Base-by-base conservation (phyloP, 1,140 invertebrate genomes). In the Ganaspis sp. region DNA sequence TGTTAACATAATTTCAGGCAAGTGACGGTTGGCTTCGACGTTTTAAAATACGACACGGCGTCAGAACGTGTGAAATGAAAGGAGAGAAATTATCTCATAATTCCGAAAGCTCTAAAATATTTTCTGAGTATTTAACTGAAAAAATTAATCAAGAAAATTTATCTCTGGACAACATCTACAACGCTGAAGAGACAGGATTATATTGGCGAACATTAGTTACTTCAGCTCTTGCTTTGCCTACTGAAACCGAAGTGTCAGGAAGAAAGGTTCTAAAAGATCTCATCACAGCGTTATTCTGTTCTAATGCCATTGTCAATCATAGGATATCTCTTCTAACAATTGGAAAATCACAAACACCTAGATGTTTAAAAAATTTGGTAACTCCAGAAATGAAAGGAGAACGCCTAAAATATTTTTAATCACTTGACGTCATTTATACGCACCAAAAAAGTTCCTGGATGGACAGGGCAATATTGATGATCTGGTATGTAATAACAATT, bases 241-340 rank as follows among this genome's bases (percentile, higher is more conserved):
- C 23, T 19, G 69, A 76, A 69, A 45, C 9, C n/a, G 54, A 37
- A 15, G 78, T 88, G 72, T 84, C 80, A 64, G 88, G 84, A 26
- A 74, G 76, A 74, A 79, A 81, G 82, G 84, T 89, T 81, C 79
- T 8, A 5, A 38, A 69, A 38, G 73, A 74, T 9, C 21, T 29
- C 8, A 17, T 69, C 17, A 69, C 58, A 9, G 54, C 34, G 58
- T 74, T 89, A 74, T 74, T 83, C 70, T 89, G 87, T 78, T 81
- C 83, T 49, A 89, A 90, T 82, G 84, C 84, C 76, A 81, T 64
- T 77, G 82, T 84, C 4, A 84, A 49, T 71, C 86, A 87, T 78
- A 75, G 73, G 78, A 53, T 88, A 19, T 83, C 84, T 26, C 70
- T 90, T 75, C 74, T 86, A 64, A 26, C 82, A 42, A 84, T 82